Base-by-base conservation (phyloP, 2,888 invertebrate species). In the Leptinotarsa rubiginosa region DNA sequence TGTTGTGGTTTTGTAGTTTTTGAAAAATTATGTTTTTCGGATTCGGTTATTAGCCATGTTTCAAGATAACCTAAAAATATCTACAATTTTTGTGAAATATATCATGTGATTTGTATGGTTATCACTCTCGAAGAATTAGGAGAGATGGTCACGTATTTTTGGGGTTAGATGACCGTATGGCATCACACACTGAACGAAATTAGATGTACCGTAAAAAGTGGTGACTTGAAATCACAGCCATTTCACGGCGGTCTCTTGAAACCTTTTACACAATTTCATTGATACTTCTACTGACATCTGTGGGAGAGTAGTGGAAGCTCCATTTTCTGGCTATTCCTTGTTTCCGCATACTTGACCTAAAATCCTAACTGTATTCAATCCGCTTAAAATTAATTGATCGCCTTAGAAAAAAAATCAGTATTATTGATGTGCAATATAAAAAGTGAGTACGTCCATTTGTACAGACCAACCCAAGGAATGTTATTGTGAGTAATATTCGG, bases 271-370 rank as follows among this genome's bases (percentile, higher is more conserved):
- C 20, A 54, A 54, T 54, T 20, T 54, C 7, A 54, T 54, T 18
- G 54, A 54, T 5, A 54, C 18, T 20, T 54, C 20, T 54, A 54
- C 18, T 54, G 4, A 54, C 54, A 54, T 54, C 16, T 18, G 18
- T n/a, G 20, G 54, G 10, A 18, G 54, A 18, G 20, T 20, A 54
- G 54, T 20, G 20, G 54, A 54, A 54, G 54, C 20, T 20, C 18
- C n/a, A 54, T n/a, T 54, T 54, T 54, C 54, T 54, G 20, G 54
- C 54, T 54, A 54, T 54, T 54, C 54, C 18, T n/a, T 54, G 54
- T 20, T 20, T 54, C 20, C 4, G 54, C 20, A 54, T 54, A 54
- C 54, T 20, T 54, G 1, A 54, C 54, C 16, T 54, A 20, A 54
- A 54, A 54, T 54, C n/a, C n/a, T n/a, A 54, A 54, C 54, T 54